Evolutionary conservation across 2,888 invertebrate species (phyloP).

Genomic region (Aspidiotus destructor): DNA sequence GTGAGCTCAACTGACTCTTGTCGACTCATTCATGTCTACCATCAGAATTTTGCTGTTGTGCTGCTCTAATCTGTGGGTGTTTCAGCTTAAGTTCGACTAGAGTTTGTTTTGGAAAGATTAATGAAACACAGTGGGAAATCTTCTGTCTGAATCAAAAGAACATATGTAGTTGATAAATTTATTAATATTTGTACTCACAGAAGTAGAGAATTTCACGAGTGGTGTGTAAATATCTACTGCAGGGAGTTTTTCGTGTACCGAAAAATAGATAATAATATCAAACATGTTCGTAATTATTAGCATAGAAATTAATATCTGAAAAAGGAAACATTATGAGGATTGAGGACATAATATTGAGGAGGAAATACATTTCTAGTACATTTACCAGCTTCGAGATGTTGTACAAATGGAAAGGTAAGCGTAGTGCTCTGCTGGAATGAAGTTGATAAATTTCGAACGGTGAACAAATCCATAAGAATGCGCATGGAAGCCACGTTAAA

Average conservation of each 20-base stretch:
- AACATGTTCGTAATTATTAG: conserved; percentile 57
- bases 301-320: conserved; percentile 47
- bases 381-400: conserved; percentile 58
- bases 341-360: too few relatives aligned
- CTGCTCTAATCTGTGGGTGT: too few relatives aligned
- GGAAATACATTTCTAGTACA: too few relatives aligned
- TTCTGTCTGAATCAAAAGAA: too few relatives aligned
- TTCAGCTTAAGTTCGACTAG: too few relatives aligned
- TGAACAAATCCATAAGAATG: conserved; percentile 68
- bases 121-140: too few relatives aligned
- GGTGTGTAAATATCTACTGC: conserved; percentile 69
- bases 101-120: too few relatives aligned
- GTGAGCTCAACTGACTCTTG: too few relatives aligned
- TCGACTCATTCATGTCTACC: too few relatives aligned
- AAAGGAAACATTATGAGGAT: conserved; percentile 1
- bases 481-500: conserved; percentile 79
- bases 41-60: too few relatives aligned
- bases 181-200: conserved; percentile 59
- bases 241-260: conserved; percentile 19
- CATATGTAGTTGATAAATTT: too few relatives aligned
- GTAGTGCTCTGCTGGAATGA: conserved; percentile 60
- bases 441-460: conserved; percentile 68
- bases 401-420: conserved; percentile 62
- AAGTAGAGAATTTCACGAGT: conserved; percentile 63
- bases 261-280: conserved; percentile 49